Evolutionary conservation across 2,797 vertebrate genomes (phyloP).

Genomic region (Rhabdophis nuchalis): DNA sequence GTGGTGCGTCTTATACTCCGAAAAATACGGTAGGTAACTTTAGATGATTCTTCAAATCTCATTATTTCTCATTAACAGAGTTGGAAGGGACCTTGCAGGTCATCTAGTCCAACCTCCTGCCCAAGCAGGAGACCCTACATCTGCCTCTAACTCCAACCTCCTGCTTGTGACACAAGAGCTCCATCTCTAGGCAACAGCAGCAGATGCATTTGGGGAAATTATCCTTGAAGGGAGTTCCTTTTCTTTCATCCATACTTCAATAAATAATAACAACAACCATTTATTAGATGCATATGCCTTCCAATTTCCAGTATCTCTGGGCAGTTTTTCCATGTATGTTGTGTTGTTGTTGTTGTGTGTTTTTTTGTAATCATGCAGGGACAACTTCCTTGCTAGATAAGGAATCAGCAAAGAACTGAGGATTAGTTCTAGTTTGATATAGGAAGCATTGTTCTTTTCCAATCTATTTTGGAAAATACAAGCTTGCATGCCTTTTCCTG

Average conservation of each 20-base stretch:
- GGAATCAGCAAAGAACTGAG: neutral
- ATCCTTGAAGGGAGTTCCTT: neutral
- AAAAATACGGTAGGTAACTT: too few relatives aligned
- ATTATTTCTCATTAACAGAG: too few relatives aligned
- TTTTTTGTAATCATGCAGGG: neutral
- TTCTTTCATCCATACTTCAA: neutral
- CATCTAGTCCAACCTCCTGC: too few relatives aligned
- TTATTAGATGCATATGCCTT: neutral
- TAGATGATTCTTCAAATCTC: neutral
- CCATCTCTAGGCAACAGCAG: too few relatives aligned
- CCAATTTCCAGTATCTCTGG: neutral
- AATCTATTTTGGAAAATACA: neutral
- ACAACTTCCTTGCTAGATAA: neutral
- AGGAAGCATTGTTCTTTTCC: neutral
- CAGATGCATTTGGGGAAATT: neutral
- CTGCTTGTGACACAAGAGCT: too few relatives aligned
- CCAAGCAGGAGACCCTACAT: too few relatives aligned
- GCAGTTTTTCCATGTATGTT: neutral
- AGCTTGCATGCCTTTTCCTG: neutral
- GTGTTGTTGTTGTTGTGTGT: neutral
- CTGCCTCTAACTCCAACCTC: too few relatives aligned
- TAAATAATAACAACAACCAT: neutral
- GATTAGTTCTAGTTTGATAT: neutral
- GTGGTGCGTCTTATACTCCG: too few relatives aligned
- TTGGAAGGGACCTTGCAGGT: too few relatives aligned